Evolutionary conservation across 2,113 vertebrate genomes (phyloP).

Genomic region (Sinocyclocheilus rhinocerous): DNA sequence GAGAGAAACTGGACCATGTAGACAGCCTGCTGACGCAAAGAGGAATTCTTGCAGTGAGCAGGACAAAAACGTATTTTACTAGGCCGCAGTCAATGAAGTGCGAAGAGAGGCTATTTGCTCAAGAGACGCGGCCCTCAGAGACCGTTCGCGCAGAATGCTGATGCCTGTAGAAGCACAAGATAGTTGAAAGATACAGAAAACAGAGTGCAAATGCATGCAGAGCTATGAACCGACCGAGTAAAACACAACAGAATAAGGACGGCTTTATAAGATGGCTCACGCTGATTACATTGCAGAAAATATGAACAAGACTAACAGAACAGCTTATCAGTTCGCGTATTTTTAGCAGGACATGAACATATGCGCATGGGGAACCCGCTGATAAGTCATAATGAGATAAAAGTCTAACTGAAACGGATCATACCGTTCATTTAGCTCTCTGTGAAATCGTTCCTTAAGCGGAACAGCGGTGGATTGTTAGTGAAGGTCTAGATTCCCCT

Average conservation of each 20-base stretch:
- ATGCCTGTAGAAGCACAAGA: slow-evolving; percentile 27
- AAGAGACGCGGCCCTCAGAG: slow-evolving; percentile 18
- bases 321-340: not conserved
- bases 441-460: slow-evolving; percentile 3
- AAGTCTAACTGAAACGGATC: slow-evolving; percentile 14
- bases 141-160: slow-evolving; percentile 41
- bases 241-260: slow-evolving; percentile 4
- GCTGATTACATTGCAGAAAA: slow-evolving; percentile 9
- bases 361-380: not conserved
- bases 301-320: slow-evolving; percentile 21
- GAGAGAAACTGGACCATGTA: slow-evolving; percentile 21
- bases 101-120: slow-evolving; percentile 21
- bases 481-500: slow-evolving; percentile 21
- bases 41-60: slow-evolving; percentile 27
- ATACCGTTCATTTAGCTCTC: slow-evolving; percentile 13
- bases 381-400: slow-evolving; percentile 21
- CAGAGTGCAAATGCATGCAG: not conserved
- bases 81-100: slow-evolving; percentile 54
- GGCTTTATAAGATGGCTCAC: slow-evolving; percentile 3
- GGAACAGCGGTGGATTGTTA: slow-evolving; percentile 6
- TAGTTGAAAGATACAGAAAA: slow-evolving; percentile 24
- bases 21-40: slow-evolving; percentile 34
- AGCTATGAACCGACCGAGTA: not conserved
- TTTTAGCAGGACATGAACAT: not conserved
- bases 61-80: slow-evolving; percentile 31